Conservation (phyloP, 2,797 vertebrate species). For the Rhyacichthys aspro region DNA sequence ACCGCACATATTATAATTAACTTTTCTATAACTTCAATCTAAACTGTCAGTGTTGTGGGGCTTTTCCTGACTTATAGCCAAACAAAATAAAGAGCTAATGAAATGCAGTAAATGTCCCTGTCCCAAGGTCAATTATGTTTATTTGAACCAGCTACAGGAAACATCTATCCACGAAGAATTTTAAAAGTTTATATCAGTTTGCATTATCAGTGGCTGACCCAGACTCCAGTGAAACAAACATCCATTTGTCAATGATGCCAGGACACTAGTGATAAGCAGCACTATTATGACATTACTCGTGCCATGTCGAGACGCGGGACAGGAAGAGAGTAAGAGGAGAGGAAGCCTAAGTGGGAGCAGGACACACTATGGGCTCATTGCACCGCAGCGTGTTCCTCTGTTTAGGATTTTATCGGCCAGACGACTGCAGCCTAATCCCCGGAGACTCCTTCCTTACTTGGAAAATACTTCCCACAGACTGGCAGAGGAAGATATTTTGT, state of each 20-base stretch:
- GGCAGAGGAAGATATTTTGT: constrained; percentile 50
- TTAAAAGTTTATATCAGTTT: constrained; percentile 21
- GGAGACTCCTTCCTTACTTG: constrained; percentile 60
- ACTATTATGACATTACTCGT: constrained; percentile 68
- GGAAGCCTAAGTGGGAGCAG: constrained; percentile 25
- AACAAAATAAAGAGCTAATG: no score
- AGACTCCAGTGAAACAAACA: constrained; percentile 50
- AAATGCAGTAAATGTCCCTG: no score
- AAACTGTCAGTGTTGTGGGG: no score
- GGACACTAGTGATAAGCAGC: constrained; percentile 58
- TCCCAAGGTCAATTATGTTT: neutral
- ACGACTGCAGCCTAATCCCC: constrained; percentile 59
- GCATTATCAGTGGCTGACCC: constrained; percentile 17
- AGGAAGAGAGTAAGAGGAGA: constrained; percentile 29
- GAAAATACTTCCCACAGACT: constrained; percentile 63
- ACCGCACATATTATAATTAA: no score
- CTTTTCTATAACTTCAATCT: no score
- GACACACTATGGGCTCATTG: constrained; percentile 55
- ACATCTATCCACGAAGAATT: constrained; percentile 9
- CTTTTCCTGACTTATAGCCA: no score
- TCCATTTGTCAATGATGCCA: constrained; percentile 59
- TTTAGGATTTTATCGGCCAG: constrained; percentile 62
- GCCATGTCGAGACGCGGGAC: constrained; percentile 38
- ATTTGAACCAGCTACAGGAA: constrained; percentile 4
- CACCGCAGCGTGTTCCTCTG: constrained; percentile 45